A percentile compares a stretch with the other conserved stretches of the same genome.
Evolutionary conservation across 1,140 invertebrate species (phyloP).

Genomic region (Drosophila simulans): DNA sequence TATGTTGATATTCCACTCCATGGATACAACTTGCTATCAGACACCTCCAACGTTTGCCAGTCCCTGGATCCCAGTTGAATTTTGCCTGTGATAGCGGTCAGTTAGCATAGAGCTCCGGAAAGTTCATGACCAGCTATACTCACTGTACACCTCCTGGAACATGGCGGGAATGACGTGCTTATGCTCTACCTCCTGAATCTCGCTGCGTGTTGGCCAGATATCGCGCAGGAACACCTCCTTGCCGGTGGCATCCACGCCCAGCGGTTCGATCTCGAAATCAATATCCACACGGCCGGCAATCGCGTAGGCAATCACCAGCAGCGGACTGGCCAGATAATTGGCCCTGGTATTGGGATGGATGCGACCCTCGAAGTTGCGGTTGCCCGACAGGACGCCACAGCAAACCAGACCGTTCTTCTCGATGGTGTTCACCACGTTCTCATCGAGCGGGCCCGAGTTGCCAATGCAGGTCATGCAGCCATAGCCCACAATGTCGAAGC

Average conservation of each 20-base stretch:
- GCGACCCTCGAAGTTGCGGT: conserved; percentile 98
- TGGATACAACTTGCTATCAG: conserved; percentile 94
- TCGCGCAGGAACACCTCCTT: conserved; percentile 93
- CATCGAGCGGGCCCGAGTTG: conserved; percentile 97
- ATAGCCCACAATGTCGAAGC: conserved; percentile 97
- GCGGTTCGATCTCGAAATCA: conserved; percentile 95
- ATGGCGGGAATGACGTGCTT: conserved; percentile 97
- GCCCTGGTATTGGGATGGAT: conserved; percentile 98
- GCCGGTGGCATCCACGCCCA: conserved; percentile 90
- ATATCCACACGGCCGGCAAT: conserved; percentile 97
- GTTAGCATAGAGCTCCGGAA: too few species aligned
- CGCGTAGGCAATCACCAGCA: conserved; percentile 98
- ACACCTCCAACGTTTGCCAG: conserved; percentile 94
- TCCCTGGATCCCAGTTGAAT: conserved; percentile 94
- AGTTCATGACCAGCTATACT: neutral
- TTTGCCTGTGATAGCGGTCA: conserved; percentile 85
- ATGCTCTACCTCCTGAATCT: conserved; percentile 96
- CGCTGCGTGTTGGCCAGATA: conserved; percentile 97
- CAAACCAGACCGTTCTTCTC: conserved; percentile 98
- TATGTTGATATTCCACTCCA: conserved; percentile 97
- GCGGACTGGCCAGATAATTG: conserved; percentile 98
- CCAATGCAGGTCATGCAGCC: conserved; percentile 99
- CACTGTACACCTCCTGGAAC: conserved; percentile 94
- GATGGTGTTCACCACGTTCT: conserved; percentile 95
- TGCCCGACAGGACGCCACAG: conserved; percentile 97